These are phyloP conservation scores for Trichonephila inaurata DNA, from an alignment of 1,140 invertebrate species.

Conservation along the genomic window DNA sequence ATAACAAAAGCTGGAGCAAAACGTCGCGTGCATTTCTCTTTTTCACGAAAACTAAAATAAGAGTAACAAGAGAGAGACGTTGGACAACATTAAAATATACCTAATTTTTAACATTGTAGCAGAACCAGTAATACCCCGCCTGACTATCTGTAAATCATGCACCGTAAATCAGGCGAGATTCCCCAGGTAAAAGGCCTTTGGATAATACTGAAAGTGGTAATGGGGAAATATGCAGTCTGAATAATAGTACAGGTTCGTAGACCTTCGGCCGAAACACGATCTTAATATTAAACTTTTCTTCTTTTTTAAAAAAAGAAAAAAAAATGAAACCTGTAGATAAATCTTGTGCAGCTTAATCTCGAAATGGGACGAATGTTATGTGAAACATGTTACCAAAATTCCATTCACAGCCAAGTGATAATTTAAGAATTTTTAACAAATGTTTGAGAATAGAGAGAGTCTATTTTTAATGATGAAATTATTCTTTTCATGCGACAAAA, in stretches of 20 bases:
- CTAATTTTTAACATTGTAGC: conserved; percentile 15
- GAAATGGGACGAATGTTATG: background rate
- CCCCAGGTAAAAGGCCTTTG: background rate
- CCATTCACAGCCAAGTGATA: background rate
- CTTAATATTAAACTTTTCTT: background rate
- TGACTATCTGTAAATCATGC: background rate
- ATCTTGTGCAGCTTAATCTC: background rate
- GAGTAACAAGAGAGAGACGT: background rate
- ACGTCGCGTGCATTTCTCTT: background rate
- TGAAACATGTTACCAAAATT: background rate
- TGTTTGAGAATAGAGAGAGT: too few relatives aligned
- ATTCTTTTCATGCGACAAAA: too few relatives aligned
- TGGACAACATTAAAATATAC: background rate
- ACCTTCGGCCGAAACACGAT: background rate
- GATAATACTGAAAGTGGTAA: background rate
- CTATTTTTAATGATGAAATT: too few relatives aligned
- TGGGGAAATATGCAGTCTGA: background rate
- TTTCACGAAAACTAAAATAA: background rate
- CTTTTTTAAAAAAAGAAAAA: too few relatives aligned
- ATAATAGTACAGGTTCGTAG: background rate
- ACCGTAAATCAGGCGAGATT: background rate
- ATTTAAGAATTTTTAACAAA: too few relatives aligned
- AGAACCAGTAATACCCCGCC: background rate
- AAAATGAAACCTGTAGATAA: background rate
- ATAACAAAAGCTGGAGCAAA: background rate